Conservation (phyloP, 2,888 invertebrate species). For the Scaptomyza flava region DNA sequence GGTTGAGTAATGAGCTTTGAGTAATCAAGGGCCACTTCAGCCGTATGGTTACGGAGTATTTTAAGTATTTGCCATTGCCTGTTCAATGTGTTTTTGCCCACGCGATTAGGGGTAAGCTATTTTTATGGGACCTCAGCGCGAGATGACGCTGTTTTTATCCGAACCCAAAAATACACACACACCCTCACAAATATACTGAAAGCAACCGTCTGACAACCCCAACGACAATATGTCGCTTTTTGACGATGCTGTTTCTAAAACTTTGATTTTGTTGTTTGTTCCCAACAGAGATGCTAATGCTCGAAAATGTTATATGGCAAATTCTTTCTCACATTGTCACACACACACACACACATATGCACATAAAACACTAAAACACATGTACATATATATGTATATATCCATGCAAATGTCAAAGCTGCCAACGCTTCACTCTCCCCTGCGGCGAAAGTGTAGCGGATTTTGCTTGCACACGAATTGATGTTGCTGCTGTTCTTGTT, state of each 20-base stretch:
- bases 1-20: conserved; percentile 34
- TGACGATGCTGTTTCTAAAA: conserved; percentile 50
- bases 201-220: conserved; percentile 46
- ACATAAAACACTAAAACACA: conserved; percentile 6
- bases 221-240: conserved; percentile 1
- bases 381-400: conserved; percentile 50
- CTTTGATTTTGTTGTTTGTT: conserved; percentile 46
- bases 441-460: conserved; percentile 63
- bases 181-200: background rate
- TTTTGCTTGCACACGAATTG: conserved; percentile 68
- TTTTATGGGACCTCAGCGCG: conserved; percentile 42
- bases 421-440: conserved; percentile 42
- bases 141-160: conserved; percentile 39
- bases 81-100: conserved; percentile 13
- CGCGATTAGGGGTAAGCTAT: conserved; percentile 65
- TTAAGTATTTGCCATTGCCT: conserved; percentile 22
- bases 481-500: conserved; percentile 20
- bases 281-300: conserved; percentile 61
- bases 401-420: conserved; percentile 76
- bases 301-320: conserved; percentile 28
- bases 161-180: conserved; percentile 12
- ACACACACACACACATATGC: conserved; percentile 3
- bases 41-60: conserved; percentile 28
- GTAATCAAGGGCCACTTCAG: conserved; percentile 53
- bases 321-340: conserved; percentile 20